A percentile compares a stretch with the other conserved stretches of the same genome.
These are phyloP conservation scores for Anguilla japonica DNA, from an alignment of 2,113 vertebrate genomes.

Conservation along the genomic window DNA sequence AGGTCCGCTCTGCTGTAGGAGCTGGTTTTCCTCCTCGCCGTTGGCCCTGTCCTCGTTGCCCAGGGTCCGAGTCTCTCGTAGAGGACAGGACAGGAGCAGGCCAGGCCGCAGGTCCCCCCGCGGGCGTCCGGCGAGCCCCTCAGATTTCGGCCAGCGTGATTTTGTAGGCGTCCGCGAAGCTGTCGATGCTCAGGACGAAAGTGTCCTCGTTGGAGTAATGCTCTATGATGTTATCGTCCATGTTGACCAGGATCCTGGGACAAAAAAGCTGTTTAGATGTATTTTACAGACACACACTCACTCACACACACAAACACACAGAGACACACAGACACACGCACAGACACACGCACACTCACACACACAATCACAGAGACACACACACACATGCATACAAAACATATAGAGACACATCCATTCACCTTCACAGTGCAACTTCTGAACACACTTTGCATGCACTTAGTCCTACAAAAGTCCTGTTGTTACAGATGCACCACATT, in stretches of 20 bases:
- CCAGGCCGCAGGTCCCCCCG: neutral
- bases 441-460: too few relatives aligned
- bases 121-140: conserved; percentile 17
- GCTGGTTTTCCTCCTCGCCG: neutral
- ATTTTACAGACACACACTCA: neutral
- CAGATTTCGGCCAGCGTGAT: conserved; percentile 88
- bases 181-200: conserved; percentile 92
- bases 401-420: too few relatives aligned
- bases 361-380: neutral
- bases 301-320: neutral
- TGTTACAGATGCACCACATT: too few relatives aligned
- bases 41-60: neutral
- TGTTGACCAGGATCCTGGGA: conserved; percentile 93
- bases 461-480: too few relatives aligned
- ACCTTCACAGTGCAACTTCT: too few relatives aligned
- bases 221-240: conserved; percentile 97
- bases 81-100: too few relatives aligned
- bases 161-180: conserved; percentile 84
- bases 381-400: neutral
- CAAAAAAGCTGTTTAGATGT: neutral
- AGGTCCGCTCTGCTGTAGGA: neutral
- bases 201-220: conserved; percentile 98
- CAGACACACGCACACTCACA: neutral
- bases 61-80: neutral
- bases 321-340: neutral